Conservation (phyloP, 2,888 invertebrate genomes). For the Empis livida region DNA sequence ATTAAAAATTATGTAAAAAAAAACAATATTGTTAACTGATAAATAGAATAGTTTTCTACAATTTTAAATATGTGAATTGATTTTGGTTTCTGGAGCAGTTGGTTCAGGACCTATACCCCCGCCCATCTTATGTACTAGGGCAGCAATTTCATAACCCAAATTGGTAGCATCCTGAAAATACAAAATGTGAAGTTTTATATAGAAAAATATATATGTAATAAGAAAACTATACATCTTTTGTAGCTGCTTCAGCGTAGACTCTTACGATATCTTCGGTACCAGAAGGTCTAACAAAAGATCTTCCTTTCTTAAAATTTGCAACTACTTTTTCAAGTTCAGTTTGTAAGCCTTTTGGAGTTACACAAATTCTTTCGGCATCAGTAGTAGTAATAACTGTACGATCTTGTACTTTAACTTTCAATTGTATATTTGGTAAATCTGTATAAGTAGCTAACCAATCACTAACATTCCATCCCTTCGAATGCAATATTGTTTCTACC, state of each 20-base stretch:
- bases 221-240: constrained; percentile 43
- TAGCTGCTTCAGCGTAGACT: constrained; percentile 89
- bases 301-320: constrained; percentile 50
- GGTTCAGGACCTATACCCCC: constrained; percentile 64
- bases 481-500: constrained; percentile 80
- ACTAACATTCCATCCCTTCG: constrained; percentile 61
- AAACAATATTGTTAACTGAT: too few species aligned
- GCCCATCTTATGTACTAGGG: constrained; percentile 62
- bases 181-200: constrained; percentile 1
- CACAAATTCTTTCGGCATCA: constrained; percentile 74
- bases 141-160: constrained; percentile 62
- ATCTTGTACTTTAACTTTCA: constrained; percentile 82
- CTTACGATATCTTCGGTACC: constrained; percentile 96
- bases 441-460: constrained; percentile 73
- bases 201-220: not conserved
- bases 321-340: constrained; percentile 60
- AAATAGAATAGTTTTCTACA: too few species aligned
- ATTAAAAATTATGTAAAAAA: too few species aligned
- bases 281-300: constrained; percentile 89
- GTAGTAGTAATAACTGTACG: constrained; percentile 73
- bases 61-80: constrained; percentile 28
- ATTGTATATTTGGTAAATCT: constrained; percentile 77
- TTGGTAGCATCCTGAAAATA: constrained; percentile 44
- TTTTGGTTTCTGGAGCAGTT: constrained; percentile 20
- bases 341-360: constrained; percentile 75